phyloP scores from a whole-genome alignment of 1,140 invertebrate genomes.

The Lepidurus couesii region DNA sequence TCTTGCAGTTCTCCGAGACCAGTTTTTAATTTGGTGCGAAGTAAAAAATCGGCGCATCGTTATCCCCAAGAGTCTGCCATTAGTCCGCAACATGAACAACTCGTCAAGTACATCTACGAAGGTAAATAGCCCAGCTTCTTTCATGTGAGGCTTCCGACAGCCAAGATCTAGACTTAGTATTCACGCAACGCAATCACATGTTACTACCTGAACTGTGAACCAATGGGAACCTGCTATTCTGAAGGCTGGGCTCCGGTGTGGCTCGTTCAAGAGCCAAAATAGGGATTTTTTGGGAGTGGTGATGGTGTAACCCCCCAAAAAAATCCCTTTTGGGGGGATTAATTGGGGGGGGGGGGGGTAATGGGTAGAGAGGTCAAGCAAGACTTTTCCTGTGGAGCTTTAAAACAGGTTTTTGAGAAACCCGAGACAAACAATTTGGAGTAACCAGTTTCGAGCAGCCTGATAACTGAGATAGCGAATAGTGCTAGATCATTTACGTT shows the following conservation, averaged over 20 bases:
- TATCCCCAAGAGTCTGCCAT: slow-evolving; percentile 57
- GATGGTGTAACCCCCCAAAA: neutral
- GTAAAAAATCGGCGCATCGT: slow-evolving; percentile 52
- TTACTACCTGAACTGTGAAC: neutral
- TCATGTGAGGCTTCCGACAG: no score
- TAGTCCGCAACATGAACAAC: slow-evolving; percentile 64
- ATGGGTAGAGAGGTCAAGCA: neutral
- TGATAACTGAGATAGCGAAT: neutral
- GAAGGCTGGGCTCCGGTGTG: slow-evolving; percentile 16
- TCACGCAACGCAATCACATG: neutral
- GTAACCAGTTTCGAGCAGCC: no score
- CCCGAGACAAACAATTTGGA: neutral
- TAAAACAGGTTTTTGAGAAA: neutral
- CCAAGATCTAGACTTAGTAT: no score
- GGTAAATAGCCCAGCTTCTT: slow-evolving; percentile 49
- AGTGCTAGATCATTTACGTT: neutral
- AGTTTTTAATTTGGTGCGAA: slow-evolving; percentile 60
- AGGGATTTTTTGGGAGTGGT: neutral
- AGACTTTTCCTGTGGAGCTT: neutral
- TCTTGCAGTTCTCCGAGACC: slow-evolving; percentile 59
- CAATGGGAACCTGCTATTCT: neutral
- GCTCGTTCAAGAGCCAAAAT: neutral
- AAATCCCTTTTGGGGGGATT: neutral
- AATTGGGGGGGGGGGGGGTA: neutral
- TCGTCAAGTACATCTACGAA: slow-evolving; percentile 66